Evolutionary conservation across 2,113 vertebrate genomes (phyloP).

Genomic region (human): DNA sequence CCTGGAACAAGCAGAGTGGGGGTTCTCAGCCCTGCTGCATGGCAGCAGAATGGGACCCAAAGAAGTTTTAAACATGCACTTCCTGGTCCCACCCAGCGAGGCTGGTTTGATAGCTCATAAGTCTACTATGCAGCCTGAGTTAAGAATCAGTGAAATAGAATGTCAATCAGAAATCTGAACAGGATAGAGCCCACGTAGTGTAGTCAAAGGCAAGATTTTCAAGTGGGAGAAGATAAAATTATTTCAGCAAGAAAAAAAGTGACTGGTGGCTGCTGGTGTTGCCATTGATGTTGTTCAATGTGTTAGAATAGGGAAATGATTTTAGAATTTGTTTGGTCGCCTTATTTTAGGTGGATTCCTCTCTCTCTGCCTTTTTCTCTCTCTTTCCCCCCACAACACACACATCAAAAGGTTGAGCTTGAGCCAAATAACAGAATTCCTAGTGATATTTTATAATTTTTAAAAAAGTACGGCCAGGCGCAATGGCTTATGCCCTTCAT

Average conservation of each 20-base stretch:
- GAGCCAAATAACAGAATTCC: not conserved
- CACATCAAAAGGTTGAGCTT: not conserved
- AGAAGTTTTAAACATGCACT: not conserved
- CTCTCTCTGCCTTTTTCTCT: not conserved
- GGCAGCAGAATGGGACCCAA: not conserved
- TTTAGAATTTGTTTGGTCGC: not conserved
- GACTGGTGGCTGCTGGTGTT: not conserved
- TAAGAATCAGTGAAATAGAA: not conserved
- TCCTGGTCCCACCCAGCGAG: not conserved
- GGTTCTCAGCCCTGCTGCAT: not conserved
- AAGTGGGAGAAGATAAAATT: not conserved
- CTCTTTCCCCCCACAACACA: not conserved
- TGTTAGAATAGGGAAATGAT: not conserved
- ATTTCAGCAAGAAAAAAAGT: not conserved
- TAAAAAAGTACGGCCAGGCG: not conserved
- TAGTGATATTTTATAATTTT: not conserved
- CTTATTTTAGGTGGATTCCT: not conserved
- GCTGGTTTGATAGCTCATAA: not conserved
- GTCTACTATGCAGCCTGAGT: not conserved
- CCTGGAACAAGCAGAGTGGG: rapidly evolving
- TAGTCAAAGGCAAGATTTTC: not conserved
- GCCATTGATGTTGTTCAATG: rapidly evolving
- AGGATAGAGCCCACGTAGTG: not conserved
- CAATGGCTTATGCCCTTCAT: too few relatives aligned
- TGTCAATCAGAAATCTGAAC: not conserved